A percentile compares a stretch with the other conserved stretches of the same genome.
Conservation (phyloP, 1,140 invertebrate genomes). For the Habropoda laboriosa region DNA sequence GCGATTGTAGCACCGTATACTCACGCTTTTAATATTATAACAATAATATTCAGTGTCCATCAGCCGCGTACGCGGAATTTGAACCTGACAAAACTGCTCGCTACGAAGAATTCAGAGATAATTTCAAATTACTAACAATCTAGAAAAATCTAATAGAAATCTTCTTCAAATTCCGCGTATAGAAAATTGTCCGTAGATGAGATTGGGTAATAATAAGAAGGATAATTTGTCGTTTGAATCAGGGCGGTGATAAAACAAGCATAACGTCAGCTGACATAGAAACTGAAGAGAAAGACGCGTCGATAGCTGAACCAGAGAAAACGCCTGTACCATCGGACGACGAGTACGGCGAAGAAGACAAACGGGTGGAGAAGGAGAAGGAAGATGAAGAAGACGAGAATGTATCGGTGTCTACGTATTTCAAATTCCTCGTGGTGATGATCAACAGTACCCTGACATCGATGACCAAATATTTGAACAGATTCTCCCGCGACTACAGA, state of each 20-base stretch:
- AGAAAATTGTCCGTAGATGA: slow-evolving; percentile 1
- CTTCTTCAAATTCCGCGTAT: slow-evolving; percentile 8
- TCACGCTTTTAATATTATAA: slow-evolving; percentile 54
- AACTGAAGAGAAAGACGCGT: slow-evolving; percentile 62
- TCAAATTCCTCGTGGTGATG: slow-evolving; percentile 86
- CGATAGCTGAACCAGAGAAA: slow-evolving; percentile 57
- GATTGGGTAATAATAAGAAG: background rate
- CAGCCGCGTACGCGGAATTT: slow-evolving; percentile 14
- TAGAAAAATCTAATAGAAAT: too few relatives aligned
- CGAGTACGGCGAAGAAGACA: slow-evolving; percentile 43
- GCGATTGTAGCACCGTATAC: slow-evolving; percentile 48
- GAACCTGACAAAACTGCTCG: slow-evolving; percentile 3
- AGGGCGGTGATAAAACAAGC: slow-evolving; percentile 68
- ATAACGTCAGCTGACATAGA: slow-evolving; percentile 68
- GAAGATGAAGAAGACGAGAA: slow-evolving; percentile 70
- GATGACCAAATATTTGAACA: slow-evolving; percentile 93
- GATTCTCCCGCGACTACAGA: slow-evolving; percentile 95
- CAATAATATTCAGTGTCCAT: slow-evolving; percentile 21
- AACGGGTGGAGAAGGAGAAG: slow-evolving; percentile 36
- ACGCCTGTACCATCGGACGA: slow-evolving; percentile 56
- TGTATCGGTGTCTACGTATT: slow-evolving; percentile 77
- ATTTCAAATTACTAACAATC: too few relatives aligned
- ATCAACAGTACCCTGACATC: slow-evolving; percentile 92
- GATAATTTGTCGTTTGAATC: background rate
- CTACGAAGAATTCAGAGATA: too few relatives aligned